Evolutionary conservation across 2,113 vertebrate species (phyloP).

Genomic region (Hoplias malabaricus): DNA sequence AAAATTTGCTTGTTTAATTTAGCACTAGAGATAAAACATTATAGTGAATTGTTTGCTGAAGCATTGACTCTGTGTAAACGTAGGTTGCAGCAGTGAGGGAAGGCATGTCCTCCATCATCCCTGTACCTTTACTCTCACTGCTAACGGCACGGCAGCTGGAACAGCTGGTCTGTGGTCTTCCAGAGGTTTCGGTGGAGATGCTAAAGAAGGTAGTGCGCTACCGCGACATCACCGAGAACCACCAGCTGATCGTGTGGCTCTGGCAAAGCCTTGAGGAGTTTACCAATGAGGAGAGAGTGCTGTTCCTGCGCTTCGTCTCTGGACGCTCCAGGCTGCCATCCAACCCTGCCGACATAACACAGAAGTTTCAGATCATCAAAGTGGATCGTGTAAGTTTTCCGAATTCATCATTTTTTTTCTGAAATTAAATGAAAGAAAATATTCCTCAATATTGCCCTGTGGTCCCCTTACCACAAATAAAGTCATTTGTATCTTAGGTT

Average conservation of each 20-base stretch:
- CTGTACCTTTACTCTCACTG: slow-evolving; percentile 77
- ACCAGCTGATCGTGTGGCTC: slow-evolving; percentile 78
- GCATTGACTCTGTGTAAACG: not conserved
- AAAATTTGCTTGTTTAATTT: not conserved
- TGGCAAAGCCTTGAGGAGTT: slow-evolving; percentile 82
- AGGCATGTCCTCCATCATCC: slow-evolving; percentile 82
- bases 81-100: slow-evolving; percentile 78
- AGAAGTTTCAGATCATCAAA: slow-evolving; percentile 83
- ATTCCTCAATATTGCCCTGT: too few relatives aligned
- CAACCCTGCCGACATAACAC: slow-evolving; percentile 77
- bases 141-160: slow-evolving; percentile 79
- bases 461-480: too few relatives aligned
- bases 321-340: slow-evolving; percentile 78
- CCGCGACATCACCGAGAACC: slow-evolving; percentile 77
- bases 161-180: slow-evolving; percentile 80
- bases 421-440: too few relatives aligned
- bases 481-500: too few relatives aligned
- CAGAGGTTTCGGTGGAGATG: slow-evolving; percentile 79
- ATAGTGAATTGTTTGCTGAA: not conserved
- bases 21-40: not conserved
- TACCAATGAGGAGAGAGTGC: slow-evolving; percentile 81
- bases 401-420: too few relatives aligned
- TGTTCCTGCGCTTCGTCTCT: slow-evolving; percentile 80
- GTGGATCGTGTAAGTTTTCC: slow-evolving; percentile 75
- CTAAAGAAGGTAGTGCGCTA: slow-evolving; percentile 82